Evolutionary conservation across 2,797 vertebrate species (phyloP).

Genomic region (Gadopsis bispinosus): DNA sequence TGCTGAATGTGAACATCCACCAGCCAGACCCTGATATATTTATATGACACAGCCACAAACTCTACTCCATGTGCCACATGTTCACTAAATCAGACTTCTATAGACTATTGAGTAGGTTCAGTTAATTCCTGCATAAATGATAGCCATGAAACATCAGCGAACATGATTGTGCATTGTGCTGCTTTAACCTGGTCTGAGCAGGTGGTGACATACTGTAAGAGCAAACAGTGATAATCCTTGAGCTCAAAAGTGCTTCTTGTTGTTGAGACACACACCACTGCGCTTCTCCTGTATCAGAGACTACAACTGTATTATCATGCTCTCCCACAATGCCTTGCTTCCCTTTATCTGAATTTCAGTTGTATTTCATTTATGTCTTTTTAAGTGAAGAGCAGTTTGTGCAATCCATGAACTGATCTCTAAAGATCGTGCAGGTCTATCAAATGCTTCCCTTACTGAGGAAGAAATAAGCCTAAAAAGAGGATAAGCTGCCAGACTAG

Average conservation of each 20-base stretch:
- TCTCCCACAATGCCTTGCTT: constrained; percentile 5
- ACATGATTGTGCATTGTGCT: neutral
- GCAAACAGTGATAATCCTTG: constrained; percentile 40
- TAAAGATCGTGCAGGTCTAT: constrained; percentile 31
- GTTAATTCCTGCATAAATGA: neutral
- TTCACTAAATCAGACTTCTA: neutral
- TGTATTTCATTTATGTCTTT: constrained; percentile 44
- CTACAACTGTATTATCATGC: neutral
- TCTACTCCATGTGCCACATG: neutral
- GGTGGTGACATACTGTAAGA: constrained; percentile 11
- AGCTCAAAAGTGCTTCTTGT: constrained; percentile 35
- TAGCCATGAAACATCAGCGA: constrained; percentile 10
- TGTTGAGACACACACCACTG: constrained; percentile 1
- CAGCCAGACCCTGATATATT: constrained; percentile 20
- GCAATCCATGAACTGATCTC: constrained; percentile 39
- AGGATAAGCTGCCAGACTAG: constrained; percentile 45
- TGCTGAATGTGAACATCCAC: neutral
- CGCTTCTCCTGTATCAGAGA: constrained; percentile 13
- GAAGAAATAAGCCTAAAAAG: constrained; percentile 37
- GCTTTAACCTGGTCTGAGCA: constrained; percentile 27
- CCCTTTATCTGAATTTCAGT: constrained; percentile 19
- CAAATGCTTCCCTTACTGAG: constrained; percentile 9
- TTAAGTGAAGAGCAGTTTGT: constrained; percentile 35
- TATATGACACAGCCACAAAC: constrained; percentile 5
- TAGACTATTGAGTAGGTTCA: neutral